These are phyloP conservation scores for Girardinus metallicus DNA, from an alignment of 2,797 vertebrate species.

Conservation along the genomic window DNA sequence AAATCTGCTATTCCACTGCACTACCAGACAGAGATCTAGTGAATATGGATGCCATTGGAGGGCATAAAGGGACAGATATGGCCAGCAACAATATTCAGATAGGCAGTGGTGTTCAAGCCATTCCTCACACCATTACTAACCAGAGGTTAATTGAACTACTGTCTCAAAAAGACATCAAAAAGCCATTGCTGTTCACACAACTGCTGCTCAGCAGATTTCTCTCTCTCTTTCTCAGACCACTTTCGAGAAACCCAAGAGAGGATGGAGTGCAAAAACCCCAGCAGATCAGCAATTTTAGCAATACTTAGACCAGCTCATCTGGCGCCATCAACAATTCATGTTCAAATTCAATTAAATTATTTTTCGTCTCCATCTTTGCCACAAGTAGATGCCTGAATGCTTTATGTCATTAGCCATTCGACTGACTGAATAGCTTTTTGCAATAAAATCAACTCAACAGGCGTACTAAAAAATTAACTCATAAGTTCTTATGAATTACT, in stretches of 20 bases:
- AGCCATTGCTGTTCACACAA: background rate
- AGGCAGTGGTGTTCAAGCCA: background rate
- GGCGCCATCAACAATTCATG: background rate
- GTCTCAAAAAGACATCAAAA: background rate
- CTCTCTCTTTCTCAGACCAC: background rate
- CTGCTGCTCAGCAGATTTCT: background rate
- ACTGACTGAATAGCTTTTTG: background rate
- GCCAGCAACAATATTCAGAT: background rate
- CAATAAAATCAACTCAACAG: background rate
- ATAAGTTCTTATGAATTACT: no score
- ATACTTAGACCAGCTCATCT: background rate
- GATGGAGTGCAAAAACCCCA: background rate
- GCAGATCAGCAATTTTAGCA: background rate
- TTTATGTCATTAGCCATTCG: background rate
- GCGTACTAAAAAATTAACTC: background rate
- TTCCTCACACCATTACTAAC: background rate
- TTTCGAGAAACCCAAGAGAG: background rate
- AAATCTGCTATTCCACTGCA: background rate
- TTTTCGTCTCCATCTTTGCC: background rate
- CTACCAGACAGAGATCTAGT: background rate
- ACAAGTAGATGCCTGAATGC: background rate
- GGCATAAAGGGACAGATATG: background rate
- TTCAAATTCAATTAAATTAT: background rate
- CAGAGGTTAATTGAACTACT: background rate
- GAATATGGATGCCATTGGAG: background rate